Percentiles rank a stretch among this genome's conserved stretches.
These are phyloP conservation scores for Macrobrachium rosenbergii DNA, from an alignment of 1,140 invertebrate genomes.

Conservation along the genomic window DNA sequence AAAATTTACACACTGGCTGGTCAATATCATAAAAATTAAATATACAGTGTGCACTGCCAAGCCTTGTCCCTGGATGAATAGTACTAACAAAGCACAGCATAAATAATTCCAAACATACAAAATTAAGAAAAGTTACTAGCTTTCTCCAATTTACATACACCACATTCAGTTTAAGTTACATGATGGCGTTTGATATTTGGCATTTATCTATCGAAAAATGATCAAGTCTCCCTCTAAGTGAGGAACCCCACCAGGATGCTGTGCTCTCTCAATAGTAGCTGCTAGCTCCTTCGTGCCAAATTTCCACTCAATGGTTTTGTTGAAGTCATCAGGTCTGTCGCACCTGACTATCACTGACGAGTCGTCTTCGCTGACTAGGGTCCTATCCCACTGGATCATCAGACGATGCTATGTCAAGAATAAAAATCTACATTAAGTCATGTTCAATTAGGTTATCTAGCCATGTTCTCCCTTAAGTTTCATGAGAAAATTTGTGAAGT, in stretches of 20 bases:
- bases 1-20: too few species aligned
- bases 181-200: too few species aligned
- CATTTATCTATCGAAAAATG: too few species aligned
- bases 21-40: neutral
- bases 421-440: neutral
- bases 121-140: too few species aligned
- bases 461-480: neutral
- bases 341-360: conserved; percentile 66
- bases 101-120: too few species aligned
- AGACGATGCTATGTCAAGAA: conserved; percentile 62
- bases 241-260: conserved; percentile 63
- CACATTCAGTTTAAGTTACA: too few species aligned
- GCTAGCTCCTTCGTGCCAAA: conserved; percentile 46
- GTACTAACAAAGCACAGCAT: too few species aligned
- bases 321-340: conserved; percentile 67
- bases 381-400: conserved; percentile 67
- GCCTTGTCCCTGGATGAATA: too few species aligned
- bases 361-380: conserved; percentile 66
- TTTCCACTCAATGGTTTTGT: conserved; percentile 67
- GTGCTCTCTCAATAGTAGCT: conserved; percentile 40
- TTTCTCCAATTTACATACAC: too few species aligned
- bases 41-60: neutral
- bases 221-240: too few species aligned
- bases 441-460: too few species aligned
- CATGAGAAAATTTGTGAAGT: neutral